A percentile compares a stretch with the other conserved stretches of the same genome.
These are phyloP conservation scores for Morelia viridis DNA, from an alignment of 2,797 vertebrate species.

Conservation along the genomic window DNA sequence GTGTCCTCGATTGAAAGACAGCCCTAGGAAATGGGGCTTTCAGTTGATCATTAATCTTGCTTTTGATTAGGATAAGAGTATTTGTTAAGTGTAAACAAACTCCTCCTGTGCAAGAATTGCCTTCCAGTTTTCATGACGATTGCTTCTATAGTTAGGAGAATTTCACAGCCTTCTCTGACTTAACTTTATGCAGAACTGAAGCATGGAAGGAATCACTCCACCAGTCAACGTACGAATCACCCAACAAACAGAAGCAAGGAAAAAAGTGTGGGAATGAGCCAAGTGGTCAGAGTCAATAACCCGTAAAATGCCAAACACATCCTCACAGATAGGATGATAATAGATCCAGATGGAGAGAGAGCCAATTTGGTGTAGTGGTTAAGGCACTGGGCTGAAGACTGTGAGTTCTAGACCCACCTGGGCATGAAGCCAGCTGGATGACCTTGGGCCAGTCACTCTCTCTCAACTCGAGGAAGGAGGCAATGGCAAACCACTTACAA, in stretches of 20 bases:
- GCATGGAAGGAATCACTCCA: background rate
- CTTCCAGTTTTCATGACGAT: background rate
- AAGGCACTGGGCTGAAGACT: background rate
- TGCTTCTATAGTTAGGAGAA: background rate
- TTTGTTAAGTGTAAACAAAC: constrained; percentile 5
- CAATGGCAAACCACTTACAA: background rate
- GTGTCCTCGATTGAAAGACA: background rate
- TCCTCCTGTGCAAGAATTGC: background rate
- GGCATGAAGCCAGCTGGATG: background rate
- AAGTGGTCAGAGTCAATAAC: background rate
- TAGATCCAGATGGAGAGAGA: background rate
- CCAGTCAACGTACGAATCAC: background rate
- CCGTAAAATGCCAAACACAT: background rate
- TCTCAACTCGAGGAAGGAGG: background rate
- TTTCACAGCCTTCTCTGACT: background rate
- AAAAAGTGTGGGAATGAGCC: background rate
- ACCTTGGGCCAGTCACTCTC: background rate
- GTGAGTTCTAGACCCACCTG: background rate
- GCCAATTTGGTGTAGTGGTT: background rate
- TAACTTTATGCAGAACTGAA: background rate
- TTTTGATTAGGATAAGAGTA: background rate
- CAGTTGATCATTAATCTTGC: background rate
- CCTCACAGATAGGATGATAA: background rate
- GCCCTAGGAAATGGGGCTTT: background rate
- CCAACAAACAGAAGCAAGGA: background rate